Percentiles rank a stretch among this genome's conserved stretches.
phyloP scores from a whole-genome alignment of 2,888 invertebrate species.

The Carcina quercana region DNA sequence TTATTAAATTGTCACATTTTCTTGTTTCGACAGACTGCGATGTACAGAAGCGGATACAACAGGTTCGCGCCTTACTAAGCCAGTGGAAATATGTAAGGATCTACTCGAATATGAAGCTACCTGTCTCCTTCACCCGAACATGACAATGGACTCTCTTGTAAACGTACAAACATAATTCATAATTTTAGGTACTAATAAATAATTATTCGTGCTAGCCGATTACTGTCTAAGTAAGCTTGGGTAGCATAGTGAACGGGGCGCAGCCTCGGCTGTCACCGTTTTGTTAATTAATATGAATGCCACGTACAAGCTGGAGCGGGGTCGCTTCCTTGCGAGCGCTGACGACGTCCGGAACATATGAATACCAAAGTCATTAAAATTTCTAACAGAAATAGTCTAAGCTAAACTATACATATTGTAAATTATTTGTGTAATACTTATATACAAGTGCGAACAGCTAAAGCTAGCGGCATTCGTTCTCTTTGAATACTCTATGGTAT shows the following conservation, averaged over 20 bases:
- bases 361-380: slow-evolving; percentile 72
- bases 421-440: slow-evolving; percentile 61
- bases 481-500: slow-evolving; percentile 48
- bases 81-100: slow-evolving; percentile 55
- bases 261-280: not conserved
- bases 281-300: not conserved
- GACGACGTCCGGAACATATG: slow-evolving; percentile 35
- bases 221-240: slow-evolving; percentile 56
- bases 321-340: slow-evolving; percentile 3
- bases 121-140: slow-evolving; percentile 60
- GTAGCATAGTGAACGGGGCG: slow-evolving; percentile 30
- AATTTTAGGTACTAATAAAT: slow-evolving; percentile 60
- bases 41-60: slow-evolving; percentile 95
- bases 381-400: slow-evolving; percentile 64
- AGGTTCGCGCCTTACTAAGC: slow-evolving; percentile 93
- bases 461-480: slow-evolving; percentile 48
- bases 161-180: slow-evolving; percentile 65
- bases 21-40: slow-evolving; percentile 82
- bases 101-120: slow-evolving; percentile 64
- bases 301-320: not conserved
- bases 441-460: slow-evolving; percentile 73
- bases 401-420: slow-evolving; percentile 57
- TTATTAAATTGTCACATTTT: no score
- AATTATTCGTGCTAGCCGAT: slow-evolving; percentile 64
- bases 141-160: slow-evolving; percentile 74